Conservation (phyloP, 2,797 vertebrate genomes). For the Xiphophorus birchmanni region DNA sequence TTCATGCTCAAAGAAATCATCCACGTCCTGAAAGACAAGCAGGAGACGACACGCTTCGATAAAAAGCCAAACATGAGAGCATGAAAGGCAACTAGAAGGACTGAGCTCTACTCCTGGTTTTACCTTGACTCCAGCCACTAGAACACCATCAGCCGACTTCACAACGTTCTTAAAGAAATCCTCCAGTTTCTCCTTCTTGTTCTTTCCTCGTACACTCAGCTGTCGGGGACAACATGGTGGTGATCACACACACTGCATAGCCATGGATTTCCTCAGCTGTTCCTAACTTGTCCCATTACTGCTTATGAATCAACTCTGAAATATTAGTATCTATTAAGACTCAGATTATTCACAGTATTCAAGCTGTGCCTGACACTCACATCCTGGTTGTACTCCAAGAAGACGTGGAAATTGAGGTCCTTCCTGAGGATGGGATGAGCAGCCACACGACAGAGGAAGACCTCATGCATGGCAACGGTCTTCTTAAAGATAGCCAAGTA, state of each 20-base stretch:
- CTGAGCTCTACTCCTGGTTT: not conserved
- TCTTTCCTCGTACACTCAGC: slow-evolving; percentile 98
- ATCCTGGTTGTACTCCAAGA: slow-evolving; percentile 99
- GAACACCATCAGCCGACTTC: slow-evolving; percentile 95
- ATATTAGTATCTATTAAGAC: not conserved
- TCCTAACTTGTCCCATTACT: not conserved
- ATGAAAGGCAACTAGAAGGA: not conserved
- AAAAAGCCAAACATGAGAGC: not conserved
- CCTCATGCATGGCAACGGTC: slow-evolving; percentile 98
- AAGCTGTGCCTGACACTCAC: slow-evolving; percentile 74
- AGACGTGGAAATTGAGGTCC: slow-evolving; percentile 98
- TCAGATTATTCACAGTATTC: not conserved
- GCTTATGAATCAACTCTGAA: not conserved
- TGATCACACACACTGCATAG: slow-evolving; percentile 17
- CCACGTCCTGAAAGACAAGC: slow-evolving; percentile 87
- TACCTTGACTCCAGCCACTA: slow-evolving; percentile 98
- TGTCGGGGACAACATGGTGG: slow-evolving; percentile 63
- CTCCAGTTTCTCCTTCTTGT: slow-evolving; percentile 99
- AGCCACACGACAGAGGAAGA: slow-evolving; percentile 96
- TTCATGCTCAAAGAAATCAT: slow-evolving; percentile 98
- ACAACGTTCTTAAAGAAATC: slow-evolving; percentile 99
- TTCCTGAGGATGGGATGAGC: slow-evolving; percentile 97
- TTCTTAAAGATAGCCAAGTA: slow-evolving; percentile 99
- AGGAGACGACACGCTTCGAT: not conserved
- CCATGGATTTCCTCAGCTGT: not conserved